These are phyloP conservation scores for Melanotus villosus DNA, from an alignment of 2,888 invertebrate species.

Conservation along the genomic window DNA sequence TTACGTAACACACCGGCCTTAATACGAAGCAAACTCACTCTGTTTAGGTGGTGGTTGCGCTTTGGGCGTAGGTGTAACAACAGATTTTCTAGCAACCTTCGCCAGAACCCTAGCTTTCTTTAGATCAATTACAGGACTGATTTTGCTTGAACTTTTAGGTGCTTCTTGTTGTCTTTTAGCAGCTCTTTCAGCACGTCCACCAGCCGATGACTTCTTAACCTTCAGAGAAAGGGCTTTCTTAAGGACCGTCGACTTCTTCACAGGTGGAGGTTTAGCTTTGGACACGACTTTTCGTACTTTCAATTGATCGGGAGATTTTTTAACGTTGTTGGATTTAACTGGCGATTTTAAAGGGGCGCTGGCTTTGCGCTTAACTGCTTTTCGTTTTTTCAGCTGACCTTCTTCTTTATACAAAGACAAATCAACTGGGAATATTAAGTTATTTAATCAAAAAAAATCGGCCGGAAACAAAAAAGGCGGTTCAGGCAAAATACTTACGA, in stretches of 20 bases:
- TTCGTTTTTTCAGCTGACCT: conserved; percentile 77
- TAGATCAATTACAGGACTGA: conserved; percentile 64
- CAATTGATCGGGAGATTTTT: conserved; percentile 57
- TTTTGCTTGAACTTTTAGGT: conserved; percentile 47
- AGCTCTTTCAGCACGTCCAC: conserved; percentile 59
- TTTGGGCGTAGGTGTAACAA: conserved; percentile 47
- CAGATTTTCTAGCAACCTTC: conserved; percentile 64
- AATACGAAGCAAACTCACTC: too few relatives aligned
- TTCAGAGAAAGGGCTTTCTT: conserved; percentile 43
- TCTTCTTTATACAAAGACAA: conserved; percentile 87
- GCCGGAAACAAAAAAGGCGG: not conserved
- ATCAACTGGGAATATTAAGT: conserved; percentile 75
- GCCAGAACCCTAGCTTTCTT: conserved; percentile 67
- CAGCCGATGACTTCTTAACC: conserved; percentile 43
- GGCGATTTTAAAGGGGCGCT: conserved; percentile 47
- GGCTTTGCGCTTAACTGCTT: conserved; percentile 64
- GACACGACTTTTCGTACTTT: conserved; percentile 59
- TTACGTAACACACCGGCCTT: too few relatives aligned
- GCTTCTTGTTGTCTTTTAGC: conserved; percentile 54
- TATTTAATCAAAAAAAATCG: not conserved
- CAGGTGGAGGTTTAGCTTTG: conserved; percentile 42
- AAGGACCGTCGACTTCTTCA: conserved; percentile 40
- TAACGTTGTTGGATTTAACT: conserved; percentile 40
- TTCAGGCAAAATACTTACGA: conserved; percentile 72
- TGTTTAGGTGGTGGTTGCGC: conserved; percentile 36